Conservation (phyloP, 2,797 vertebrate genomes). For the Psittacula echo region DNA sequence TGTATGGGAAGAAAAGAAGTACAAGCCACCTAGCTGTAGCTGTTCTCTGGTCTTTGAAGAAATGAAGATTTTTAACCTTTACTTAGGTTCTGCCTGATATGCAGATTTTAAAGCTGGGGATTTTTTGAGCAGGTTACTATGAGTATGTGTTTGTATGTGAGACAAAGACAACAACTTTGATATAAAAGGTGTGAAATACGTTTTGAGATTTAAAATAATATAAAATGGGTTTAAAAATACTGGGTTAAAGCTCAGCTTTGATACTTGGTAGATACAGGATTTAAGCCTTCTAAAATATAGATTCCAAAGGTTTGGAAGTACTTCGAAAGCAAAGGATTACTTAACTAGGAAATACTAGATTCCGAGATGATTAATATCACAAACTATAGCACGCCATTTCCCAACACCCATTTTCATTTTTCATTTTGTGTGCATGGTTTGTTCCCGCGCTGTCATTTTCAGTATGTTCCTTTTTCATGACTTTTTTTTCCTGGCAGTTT, state of each 20-base stretch:
- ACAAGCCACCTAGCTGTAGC: background rate
- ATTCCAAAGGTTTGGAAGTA: background rate
- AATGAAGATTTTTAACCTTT: background rate
- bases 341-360: background rate
- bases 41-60: background rate
- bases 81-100: background rate
- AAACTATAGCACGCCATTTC: background rate
- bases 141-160: background rate
- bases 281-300: background rate
- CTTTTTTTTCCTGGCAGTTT: background rate
- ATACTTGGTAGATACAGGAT: background rate
- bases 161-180: background rate
- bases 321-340: background rate
- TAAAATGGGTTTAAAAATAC: background rate
- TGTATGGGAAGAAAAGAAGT: background rate
- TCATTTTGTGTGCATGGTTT: background rate
- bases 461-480: background rate
- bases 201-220: background rate
- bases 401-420: slow-evolving; percentile 26
- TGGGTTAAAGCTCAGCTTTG: background rate
- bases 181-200: background rate
- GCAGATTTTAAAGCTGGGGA: slow-evolving; percentile 6
- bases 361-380: background rate
- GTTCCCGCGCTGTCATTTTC: background rate
- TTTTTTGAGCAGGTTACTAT: slow-evolving; percentile 21